phyloP scores from a whole-genome alignment of 1,140 invertebrate genomes.

The Lasaia peninsularis region DNA sequence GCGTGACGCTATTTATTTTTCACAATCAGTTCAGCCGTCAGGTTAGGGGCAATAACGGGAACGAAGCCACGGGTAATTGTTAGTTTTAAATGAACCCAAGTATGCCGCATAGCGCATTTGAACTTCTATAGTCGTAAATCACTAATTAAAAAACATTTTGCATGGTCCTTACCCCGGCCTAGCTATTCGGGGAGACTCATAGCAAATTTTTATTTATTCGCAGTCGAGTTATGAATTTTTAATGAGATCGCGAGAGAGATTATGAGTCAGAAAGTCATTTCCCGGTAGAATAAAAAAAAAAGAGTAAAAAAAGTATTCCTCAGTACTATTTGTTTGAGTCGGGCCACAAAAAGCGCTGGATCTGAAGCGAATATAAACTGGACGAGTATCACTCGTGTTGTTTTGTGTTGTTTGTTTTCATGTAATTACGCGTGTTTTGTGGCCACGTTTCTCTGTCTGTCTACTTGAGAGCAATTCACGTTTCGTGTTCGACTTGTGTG shows the following conservation, averaged over 20 bases:
- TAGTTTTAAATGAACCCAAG: too few species aligned
- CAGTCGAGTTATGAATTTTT: constrained; percentile 79
- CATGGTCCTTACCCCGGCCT: constrained; percentile 22
- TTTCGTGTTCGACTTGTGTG: constrained; percentile 35
- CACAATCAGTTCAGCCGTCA: too few species aligned
- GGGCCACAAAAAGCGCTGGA: constrained; percentile 43
- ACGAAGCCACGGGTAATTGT: too few species aligned
- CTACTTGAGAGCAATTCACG: constrained; percentile 62
- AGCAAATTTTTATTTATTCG: constrained; percentile 69
- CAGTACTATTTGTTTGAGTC: constrained; percentile 53
- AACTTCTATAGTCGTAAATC: constrained; percentile 15
- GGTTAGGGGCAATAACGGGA: too few species aligned
- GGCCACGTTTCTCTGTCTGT: constrained; percentile 48
- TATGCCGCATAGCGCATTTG: not conserved
- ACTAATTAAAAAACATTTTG: constrained; percentile 33
- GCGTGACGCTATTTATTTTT: too few species aligned
- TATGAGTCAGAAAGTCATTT: constrained; percentile 78
- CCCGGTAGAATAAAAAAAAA: constrained; percentile 63
- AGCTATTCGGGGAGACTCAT: constrained; percentile 34
- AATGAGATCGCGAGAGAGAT: constrained; percentile 78
- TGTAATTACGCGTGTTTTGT: constrained; percentile 41
- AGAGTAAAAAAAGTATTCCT: constrained; percentile 52
- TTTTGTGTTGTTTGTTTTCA: constrained; percentile 28
- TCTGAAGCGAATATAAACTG: constrained; percentile 20
- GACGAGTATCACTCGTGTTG: constrained; percentile 15